Evolutionary conservation across 1,140 invertebrate species (phyloP).

Genomic region (Caenorhabditis remanei): DNA sequence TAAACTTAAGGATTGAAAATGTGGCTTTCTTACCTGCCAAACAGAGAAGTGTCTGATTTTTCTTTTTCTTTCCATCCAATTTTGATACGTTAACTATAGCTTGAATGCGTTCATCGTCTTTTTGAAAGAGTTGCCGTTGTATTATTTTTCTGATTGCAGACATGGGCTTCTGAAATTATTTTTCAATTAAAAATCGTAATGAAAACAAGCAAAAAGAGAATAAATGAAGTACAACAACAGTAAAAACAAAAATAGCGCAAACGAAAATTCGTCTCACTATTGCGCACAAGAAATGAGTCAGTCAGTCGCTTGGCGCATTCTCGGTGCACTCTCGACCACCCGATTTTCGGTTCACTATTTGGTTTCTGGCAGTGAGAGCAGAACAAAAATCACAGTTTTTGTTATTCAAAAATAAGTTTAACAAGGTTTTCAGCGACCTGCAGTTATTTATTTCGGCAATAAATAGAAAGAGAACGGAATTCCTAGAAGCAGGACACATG

Average conservation of each 20-base stretch:
- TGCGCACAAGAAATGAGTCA: too few species aligned
- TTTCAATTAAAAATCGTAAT: not conserved
- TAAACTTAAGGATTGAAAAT: too few species aligned
- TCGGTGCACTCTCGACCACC: too few species aligned
- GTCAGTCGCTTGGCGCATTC: too few species aligned
- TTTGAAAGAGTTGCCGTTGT: constrained; percentile 77
- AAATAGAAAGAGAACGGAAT: not conserved
- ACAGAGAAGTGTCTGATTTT: constrained; percentile 77
- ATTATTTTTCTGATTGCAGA: constrained; percentile 56
- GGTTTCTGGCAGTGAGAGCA: too few species aligned
- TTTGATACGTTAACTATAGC: constrained; percentile 79
- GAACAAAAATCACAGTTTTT: too few species aligned
- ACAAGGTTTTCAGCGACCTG: not conserved
- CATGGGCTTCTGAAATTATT: constrained; percentile 33
- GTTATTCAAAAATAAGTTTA: too few species aligned
- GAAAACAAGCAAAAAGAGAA: not conserved
- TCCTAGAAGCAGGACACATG: not conserved
- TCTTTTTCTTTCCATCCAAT: constrained; percentile 76
- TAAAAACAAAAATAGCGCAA: not conserved
- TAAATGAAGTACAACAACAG: not conserved
- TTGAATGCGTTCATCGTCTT: constrained; percentile 78
- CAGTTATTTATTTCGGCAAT: not conserved
- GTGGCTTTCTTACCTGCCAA: constrained; percentile 77
- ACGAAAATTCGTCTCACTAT: too few species aligned
- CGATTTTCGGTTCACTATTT: too few species aligned